Percentiles rank a stretch among this genome's conserved stretches.
These are phyloP conservation scores for Orchestes rusci DNA, from an alignment of 2,888 invertebrate species.

Conservation along the genomic window DNA sequence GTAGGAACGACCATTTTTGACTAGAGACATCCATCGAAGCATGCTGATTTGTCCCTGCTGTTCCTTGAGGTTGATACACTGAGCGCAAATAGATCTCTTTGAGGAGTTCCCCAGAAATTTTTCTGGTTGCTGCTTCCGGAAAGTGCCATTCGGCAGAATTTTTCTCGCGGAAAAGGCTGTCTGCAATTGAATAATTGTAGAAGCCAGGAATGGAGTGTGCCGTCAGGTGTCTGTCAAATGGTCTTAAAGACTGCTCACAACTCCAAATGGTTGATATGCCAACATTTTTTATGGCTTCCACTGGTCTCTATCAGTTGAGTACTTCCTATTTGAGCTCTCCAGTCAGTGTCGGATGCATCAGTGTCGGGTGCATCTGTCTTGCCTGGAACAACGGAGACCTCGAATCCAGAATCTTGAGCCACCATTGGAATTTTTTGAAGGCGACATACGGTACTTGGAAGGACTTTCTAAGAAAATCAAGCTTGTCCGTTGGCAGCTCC, in stretches of 20 bases:
- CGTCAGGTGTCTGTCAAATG: not conserved
- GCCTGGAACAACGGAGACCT: not conserved
- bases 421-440: not conserved
- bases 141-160: not conserved
- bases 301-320: not conserved
- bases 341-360: not conserved
- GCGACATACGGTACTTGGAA: not conserved
- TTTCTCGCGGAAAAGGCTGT: not conserved
- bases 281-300: not conserved
- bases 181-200: not conserved
- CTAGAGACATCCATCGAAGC: constrained; percentile 25
- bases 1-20: constrained; percentile 15
- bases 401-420: not conserved
- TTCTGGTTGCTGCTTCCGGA: not conserved
- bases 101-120: constrained; percentile 20
- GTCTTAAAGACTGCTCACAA: not conserved
- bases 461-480: not conserved
- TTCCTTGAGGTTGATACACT: constrained; percentile 19
- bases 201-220: not conserved
- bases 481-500: not conserved
- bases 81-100: constrained; percentile 25
- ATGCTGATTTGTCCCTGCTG: constrained; percentile 15
- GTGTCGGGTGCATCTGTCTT: not conserved
- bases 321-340: not conserved
- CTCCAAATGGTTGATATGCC: not conserved